Evolutionary conservation across 2,113 vertebrate genomes (phyloP), one percentile per base, ranked within the genome.

Genomic region (Coturnix japonica): DNA sequence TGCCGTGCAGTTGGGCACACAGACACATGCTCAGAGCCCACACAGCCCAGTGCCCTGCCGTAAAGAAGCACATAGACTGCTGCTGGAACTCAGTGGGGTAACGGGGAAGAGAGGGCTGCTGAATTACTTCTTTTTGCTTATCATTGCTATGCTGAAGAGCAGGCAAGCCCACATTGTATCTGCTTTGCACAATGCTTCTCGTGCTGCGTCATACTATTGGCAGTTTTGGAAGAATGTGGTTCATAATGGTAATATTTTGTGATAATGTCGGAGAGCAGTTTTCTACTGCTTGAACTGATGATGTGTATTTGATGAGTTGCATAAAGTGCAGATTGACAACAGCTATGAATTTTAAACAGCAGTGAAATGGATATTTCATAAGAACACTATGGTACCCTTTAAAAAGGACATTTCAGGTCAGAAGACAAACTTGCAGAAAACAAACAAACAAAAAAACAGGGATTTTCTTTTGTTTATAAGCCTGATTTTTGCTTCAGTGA

Each of bases 21-120:
- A 30, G 26, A 26, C 15, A 53, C 51, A 30, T 9, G 51, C 54
- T 13, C 35, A 2, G 3, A 28, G 49, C 2, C 33, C 19, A 8
- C 51, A 57, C 9, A 2, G 26, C 75, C 37, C 1, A 8, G 2
- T 16, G 6, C 54, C 2, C 7, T 3, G 3, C 4, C 6, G 6
- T n/a, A 3, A 11, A 19, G 71, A 3, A 30, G 3, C 35, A 26
- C 66, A 0, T 2, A 4, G 47, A 0, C 0, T 6, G 7, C 44
- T 35, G 72, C 56, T 9, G 83, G 21, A 1, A 59, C 61, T n/a
- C 25, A 0, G 31, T 57, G 54, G 11, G 53, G 54, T 54, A 30
- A 17, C 53, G 17, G 53, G 54, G 54, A 20, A 39, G 65, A 12
- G n/a, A 23, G n/a, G 35, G 3, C 13, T 14, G 0, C 18, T 2